Evolutionary conservation across 2,797 vertebrate species (phyloP), one percentile per base, ranked within the genome.

Genomic region (Phalanger gymnotis): DNA sequence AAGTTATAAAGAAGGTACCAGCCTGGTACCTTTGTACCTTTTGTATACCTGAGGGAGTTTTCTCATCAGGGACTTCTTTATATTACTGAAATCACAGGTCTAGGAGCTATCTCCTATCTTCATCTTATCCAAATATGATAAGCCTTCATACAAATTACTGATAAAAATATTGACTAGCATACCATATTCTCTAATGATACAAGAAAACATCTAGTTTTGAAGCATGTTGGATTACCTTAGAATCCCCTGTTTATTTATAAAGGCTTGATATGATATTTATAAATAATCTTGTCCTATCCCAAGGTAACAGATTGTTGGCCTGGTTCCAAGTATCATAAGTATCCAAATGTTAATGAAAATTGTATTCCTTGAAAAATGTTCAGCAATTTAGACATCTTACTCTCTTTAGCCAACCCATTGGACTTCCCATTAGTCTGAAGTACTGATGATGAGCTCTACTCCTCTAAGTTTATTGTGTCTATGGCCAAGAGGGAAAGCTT

Each of bases 181-280:
- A 81, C n/a, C 5, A 31, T 90, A n/a, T 87, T 96, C 61, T 92
- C 54, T 56, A 92, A 94, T 28, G 52, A 66, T 91, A 95, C 95
- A 97, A 96, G 94, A 90, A 93, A 96, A 96, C 6, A 94, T 57
- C 61, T 89, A 94, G 54, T 92, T 97, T 92, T 96, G 53, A 96
- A 66, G 94, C 61, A 90, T 54, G 0, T 55, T 97, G 95, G 96
- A 97, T 96, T 96, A 95, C 92, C 91, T 93, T 57, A 92, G 57
- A 92, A 97, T 94, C 47, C 93, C 94, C 90, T 93, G 94, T 96
- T 96, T 95, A 95, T 93, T 94, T 40, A 57, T 27, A 58, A 94
- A 95, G 6, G 90, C 94, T 92, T 95, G 90, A 96, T 94, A 93
- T 47, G 34, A 54, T 96, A 95, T 97, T 97, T 92, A 94, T 89